Base-by-base conservation (phyloP, 1,140 invertebrate genomes). In the Pseudomyrmex flavicornis region DNA sequence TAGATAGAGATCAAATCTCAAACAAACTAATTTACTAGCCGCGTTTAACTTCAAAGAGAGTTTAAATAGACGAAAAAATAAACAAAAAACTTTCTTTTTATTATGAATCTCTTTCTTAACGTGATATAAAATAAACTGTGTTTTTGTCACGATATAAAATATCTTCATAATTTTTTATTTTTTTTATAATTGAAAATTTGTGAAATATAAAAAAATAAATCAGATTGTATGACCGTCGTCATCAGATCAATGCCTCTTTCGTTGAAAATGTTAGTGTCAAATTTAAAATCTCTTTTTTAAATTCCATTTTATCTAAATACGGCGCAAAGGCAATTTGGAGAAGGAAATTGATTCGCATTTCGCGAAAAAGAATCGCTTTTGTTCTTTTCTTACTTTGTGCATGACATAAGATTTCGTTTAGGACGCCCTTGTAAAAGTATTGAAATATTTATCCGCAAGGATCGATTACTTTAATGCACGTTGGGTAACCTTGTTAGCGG, bases 381-480 rank as follows among this genome's bases (percentile, higher is more conserved):
- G 20, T 59, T 70, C 20, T 26, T 26, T 26, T 54, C n/a, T 80
- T 26, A 58, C 17, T 17, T 50, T 58, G n/a, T 58, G 13, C 22
- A 17, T 22, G 15, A 68, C 52, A 70, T 26, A 22, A 80, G 46
- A 61, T 70, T 59, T 61, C 44, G 54, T 72, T 80, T 61, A 70
- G 66, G 22, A 26, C 7, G 46, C 44, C 56, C 44, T 72, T 80
- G 20, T n/a, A 12, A 80, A 50, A 50, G 52, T 50, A 80, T 70
- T 72, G 66, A 50, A 80, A 70, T 58, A 79, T 72, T 80, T 80
- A 80, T 72, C 46, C 8, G 52, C 10, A 17, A 17, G 54, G 76
- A 80, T 80, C 54, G 66, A 80, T 80, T 80, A 50, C 65, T 80
- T 50, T 80, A 72, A 79, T 79, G 76, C 65, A 59, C 35, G 44